These are phyloP conservation scores for Remorina albescens DNA, from an alignment of 2,797 vertebrate genomes.

Conservation along the genomic window DNA sequence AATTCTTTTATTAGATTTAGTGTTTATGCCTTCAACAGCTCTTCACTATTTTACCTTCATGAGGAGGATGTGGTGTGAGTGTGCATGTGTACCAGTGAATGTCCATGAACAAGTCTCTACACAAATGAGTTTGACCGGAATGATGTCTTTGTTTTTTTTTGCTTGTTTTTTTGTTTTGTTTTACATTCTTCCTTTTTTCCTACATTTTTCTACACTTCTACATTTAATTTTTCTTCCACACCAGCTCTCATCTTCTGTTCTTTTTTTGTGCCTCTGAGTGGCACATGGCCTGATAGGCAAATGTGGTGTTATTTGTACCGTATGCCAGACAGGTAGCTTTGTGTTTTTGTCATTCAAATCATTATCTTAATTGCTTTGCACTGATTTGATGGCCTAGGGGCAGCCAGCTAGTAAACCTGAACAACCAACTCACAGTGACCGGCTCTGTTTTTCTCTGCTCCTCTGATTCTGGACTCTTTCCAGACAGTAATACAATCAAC, in stretches of 20 bases:
- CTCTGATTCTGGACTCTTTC: slow-evolving; percentile 25
- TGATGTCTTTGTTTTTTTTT: slow-evolving; percentile 11
- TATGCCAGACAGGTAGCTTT: slow-evolving; percentile 57
- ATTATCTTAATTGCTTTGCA: slow-evolving; percentile 69
- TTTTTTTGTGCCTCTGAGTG: slow-evolving; percentile 42
- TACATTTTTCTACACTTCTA: background rate
- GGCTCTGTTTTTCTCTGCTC: slow-evolving; percentile 18
- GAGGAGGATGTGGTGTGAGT: slow-evolving; percentile 39
- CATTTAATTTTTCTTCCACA: slow-evolving; percentile 40
- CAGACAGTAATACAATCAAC: slow-evolving; percentile 62
- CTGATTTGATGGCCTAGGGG: slow-evolving; percentile 47
- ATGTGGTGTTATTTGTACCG: slow-evolving; percentile 46
- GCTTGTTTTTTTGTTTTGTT: too few species aligned
- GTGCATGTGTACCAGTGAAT: slow-evolving; percentile 22
- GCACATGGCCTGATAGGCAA: slow-evolving; percentile 43
- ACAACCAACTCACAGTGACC: slow-evolving; percentile 37
- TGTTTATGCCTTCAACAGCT: slow-evolving; percentile 20
- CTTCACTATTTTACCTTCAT: slow-evolving; percentile 26
- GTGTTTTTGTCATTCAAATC: slow-evolving; percentile 70
- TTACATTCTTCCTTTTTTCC: too few species aligned
- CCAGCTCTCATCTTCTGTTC: slow-evolving; percentile 33
- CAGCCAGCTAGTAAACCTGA: slow-evolving; percentile 49
- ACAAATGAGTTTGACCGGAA: slow-evolving; percentile 42
- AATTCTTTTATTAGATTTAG: slow-evolving; percentile 18
- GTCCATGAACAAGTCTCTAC: slow-evolving; percentile 43